Percentiles rank a stretch among this genome's conserved stretches.
These are phyloP conservation scores for Pardosa pseudoannulata DNA, from an alignment of 2,888 invertebrate genomes.

Conservation along the genomic window DNA sequence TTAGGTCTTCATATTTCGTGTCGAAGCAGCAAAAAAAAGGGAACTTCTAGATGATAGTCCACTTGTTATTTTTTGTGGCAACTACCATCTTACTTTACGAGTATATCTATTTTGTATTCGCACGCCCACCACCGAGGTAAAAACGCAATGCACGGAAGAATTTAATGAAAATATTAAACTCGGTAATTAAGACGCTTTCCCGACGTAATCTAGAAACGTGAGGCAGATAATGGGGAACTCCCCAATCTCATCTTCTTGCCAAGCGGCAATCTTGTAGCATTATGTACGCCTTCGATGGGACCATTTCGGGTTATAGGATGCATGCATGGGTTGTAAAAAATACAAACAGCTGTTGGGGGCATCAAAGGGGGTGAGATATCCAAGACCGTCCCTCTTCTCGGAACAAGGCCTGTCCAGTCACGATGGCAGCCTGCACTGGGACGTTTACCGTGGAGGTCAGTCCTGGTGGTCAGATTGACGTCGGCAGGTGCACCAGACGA, in stretches of 20 bases:
- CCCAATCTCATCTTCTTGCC: neutral
- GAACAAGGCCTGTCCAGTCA: neutral
- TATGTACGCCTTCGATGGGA: no score
- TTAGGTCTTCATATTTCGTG: no score
- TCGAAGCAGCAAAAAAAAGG: no score
- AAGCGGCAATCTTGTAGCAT: neutral
- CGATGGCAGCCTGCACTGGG: neutral
- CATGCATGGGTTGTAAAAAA: no score
- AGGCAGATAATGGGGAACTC: neutral
- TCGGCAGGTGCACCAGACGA: neutral
- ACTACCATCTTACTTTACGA: no score
- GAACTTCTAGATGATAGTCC: no score
- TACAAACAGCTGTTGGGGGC: no score
- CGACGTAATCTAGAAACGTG: neutral
- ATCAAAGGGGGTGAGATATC: no score
- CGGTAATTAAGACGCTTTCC: neutral
- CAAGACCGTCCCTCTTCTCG: neutral
- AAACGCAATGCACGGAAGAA: neutral
- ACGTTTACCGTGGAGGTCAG: neutral
- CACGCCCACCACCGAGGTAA: no score
- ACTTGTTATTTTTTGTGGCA: no score
- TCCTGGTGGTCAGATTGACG: conserved; percentile 5
- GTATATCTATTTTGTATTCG: no score
- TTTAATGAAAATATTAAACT: neutral
- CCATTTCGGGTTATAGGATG: no score